Percentiles rank a stretch among this genome's conserved stretches.
phyloP scores from a whole-genome alignment of 2,888 invertebrate genomes.

The Thereva unica region DNA sequence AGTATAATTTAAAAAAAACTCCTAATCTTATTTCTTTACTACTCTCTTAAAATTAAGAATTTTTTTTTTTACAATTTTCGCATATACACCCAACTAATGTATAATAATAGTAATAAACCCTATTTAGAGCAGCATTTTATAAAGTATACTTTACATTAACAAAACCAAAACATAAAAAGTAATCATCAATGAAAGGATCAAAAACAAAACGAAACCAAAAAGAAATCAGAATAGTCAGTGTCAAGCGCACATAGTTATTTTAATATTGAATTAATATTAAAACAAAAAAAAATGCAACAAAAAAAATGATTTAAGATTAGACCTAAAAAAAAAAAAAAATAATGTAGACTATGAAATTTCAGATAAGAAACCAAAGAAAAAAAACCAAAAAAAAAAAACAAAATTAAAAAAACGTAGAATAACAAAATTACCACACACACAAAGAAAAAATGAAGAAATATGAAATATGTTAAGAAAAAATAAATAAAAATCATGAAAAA shows the following conservation, averaged over 20 bases:
- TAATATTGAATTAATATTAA: conserved; percentile 42
- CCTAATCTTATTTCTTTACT: no score
- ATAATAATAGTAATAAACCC: no score
- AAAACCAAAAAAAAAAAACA: conserved; percentile 29
- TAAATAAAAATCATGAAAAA: conserved; percentile 30
- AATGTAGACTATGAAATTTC: conserved; percentile 28
- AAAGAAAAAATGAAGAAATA: no score
- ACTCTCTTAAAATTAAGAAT: no score
- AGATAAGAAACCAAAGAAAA: conserved; percentile 6
- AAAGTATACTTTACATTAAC: no score
- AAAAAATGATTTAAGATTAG: conserved; percentile 36
- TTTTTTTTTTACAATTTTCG: no score
- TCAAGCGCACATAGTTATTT: conserved; percentile 49
- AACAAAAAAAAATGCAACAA: conserved; percentile 20
- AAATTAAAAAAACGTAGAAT: conserved; percentile 29
- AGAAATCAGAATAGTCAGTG: conserved; percentile 44
- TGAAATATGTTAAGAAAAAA: conserved; percentile 24
- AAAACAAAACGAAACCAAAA: conserved; percentile 21
- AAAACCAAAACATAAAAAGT: not conserved
- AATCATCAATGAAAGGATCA: conserved; percentile 9
- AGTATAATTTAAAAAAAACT: no score
- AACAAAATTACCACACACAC: conserved; percentile 12
- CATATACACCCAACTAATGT: no score
- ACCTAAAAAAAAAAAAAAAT: conserved; percentile 37
- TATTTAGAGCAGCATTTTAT: no score